Evolutionary conservation across 2,888 invertebrate species (phyloP).

Genomic region (Formica aserva): DNA sequence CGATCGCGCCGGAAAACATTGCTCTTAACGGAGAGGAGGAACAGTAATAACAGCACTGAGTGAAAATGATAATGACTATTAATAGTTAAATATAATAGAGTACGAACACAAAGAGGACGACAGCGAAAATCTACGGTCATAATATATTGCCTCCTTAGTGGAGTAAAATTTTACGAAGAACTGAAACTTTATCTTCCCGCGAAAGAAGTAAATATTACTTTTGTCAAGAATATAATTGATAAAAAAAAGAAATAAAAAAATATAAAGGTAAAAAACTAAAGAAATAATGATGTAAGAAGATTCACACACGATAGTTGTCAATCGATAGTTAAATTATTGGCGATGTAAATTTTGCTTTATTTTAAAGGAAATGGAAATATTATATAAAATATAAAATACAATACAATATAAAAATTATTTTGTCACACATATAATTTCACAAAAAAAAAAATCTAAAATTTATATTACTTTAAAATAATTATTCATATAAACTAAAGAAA

Average conservation of each 20-base stretch:
- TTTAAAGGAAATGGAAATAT: neutral
- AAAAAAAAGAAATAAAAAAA: neutral
- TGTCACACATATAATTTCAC: neutral
- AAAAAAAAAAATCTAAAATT: neutral
- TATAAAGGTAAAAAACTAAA: neutral
- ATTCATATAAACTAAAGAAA: neutral
- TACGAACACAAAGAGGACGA: constrained; percentile 3
- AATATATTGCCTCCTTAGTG: neutral
- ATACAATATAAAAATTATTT: neutral
- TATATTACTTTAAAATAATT: constrained; percentile 3
- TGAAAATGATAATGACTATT: constrained; percentile 53
- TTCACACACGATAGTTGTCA: neutral
- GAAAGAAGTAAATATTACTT: neutral
- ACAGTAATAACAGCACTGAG: constrained; percentile 27
- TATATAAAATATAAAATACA: neutral
- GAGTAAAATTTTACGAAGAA: neutral
- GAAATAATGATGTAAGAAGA: neutral
- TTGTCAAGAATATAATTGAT: neutral
- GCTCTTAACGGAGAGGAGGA: constrained; percentile 22
- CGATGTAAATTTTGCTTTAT: neutral
- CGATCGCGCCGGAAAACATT: constrained; percentile 6
- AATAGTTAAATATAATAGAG: constrained; percentile 40
- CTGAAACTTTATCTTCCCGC: neutral
- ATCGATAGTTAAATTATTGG: neutral
- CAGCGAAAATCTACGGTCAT: neutral